A percentile compares a stretch with the other conserved stretches of the same genome.
Evolutionary conservation across 2,113 vertebrate species (phyloP).

Genomic region (Motacilla alba): DNA sequence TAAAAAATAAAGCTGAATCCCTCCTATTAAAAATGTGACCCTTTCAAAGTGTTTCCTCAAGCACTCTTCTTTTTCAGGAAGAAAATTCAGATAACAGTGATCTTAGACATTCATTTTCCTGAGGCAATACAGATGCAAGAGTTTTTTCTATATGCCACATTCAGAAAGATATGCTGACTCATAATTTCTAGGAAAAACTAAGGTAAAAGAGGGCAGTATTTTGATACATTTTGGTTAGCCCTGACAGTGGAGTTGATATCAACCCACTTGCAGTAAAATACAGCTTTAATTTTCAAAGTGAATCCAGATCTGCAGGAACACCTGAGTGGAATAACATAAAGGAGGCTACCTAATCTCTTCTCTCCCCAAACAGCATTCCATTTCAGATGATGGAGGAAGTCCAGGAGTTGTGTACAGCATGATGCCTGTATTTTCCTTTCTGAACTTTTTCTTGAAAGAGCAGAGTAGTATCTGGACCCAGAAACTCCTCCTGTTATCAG

Average conservation of each 20-base stretch:
- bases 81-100: not conserved
- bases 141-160: not conserved
- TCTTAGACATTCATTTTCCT: not conserved
- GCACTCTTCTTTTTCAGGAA: not conserved
- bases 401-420: not conserved
- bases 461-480: not conserved
- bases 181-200: not conserved
- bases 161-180: constrained; percentile 5
- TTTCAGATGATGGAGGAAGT: not conserved
- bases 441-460: not conserved
- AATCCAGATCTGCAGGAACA: constrained; percentile 11
- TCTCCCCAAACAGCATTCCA: not conserved
- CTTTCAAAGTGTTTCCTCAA: not conserved
- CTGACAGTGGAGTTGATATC: not conserved
- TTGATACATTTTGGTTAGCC: not conserved
- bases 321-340: constrained; percentile 38
- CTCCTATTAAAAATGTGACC: not conserved
- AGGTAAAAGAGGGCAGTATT: not conserved
- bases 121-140: not conserved
- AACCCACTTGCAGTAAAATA: constrained; percentile 26
- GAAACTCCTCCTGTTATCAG: not conserved
- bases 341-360: not conserved
- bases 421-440: not conserved
- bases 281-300: constrained; percentile 11
- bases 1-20: not conserved